Evolutionary conservation across 2,888 invertebrate genomes (phyloP).

Genomic region (Amphipyra tragopoginis): DNA sequence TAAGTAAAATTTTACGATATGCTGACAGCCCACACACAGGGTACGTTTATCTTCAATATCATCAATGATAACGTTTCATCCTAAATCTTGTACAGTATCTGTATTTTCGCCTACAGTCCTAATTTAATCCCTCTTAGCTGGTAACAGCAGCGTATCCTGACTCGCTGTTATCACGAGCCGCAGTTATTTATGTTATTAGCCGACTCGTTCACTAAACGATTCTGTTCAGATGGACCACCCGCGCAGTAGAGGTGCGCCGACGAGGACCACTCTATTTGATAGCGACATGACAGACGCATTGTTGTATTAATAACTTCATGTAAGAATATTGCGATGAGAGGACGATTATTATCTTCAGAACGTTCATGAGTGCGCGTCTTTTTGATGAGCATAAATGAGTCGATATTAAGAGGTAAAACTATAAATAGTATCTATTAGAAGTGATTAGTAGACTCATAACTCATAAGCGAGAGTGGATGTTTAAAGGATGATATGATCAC

Average conservation of each 20-base stretch:
- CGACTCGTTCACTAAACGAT: conserved; percentile 15
- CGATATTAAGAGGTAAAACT: background rate
- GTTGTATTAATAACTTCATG: conserved; percentile 10
- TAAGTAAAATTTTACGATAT: no score
- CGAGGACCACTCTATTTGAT: conserved; percentile 14
- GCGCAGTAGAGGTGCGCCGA: conserved; percentile 1
- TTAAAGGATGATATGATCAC: no score
- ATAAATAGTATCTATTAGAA: background rate
- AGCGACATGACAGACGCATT: conserved; percentile 8
- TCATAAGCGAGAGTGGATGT: no score
- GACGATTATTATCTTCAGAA: background rate
- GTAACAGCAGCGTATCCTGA: background rate
- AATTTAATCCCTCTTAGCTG: background rate
- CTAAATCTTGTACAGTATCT: no score
- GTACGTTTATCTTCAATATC: no score
- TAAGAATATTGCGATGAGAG: background rate
- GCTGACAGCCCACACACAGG: no score
- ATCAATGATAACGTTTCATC: no score
- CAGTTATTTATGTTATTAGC: conserved; percentile 34
- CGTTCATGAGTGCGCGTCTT: background rate
- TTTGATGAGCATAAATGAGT: background rate
- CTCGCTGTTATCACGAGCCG: conserved; percentile 19
- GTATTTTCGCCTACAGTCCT: background rate
- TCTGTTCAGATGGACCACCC: conserved; percentile 43
- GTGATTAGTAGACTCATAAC: background rate